A percentile compares a stretch with the other conserved stretches of the same genome.
Conservation (phyloP, 1,140 invertebrate genomes). For the Ceratoteleas bidentatus region DNA sequence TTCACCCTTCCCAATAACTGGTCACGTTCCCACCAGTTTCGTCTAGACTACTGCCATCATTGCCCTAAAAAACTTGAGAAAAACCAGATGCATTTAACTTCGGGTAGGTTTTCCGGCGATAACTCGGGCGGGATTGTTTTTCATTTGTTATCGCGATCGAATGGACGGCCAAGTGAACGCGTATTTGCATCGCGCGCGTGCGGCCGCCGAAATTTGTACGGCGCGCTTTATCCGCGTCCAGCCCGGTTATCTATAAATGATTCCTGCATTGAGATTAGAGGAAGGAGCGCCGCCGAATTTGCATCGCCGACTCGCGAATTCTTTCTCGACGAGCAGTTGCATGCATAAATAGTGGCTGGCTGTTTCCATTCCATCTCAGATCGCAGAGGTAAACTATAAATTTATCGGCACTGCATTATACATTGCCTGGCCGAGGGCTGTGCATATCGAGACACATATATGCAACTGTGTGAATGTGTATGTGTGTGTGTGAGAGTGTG, state of each 20-base stretch:
- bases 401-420: conserved; percentile 57
- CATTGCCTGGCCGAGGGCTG: conserved; percentile 19
- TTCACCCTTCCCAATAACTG: no score
- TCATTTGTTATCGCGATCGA: background rate
- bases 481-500: background rate
- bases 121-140: background rate
- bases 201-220: background rate
- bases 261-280: conserved; percentile 25
- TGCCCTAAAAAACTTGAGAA: no score
- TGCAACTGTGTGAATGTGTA: no score
- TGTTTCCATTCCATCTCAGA: conserved; percentile 56
- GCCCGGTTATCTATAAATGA: conserved; percentile 9
- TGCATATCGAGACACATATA: no score
- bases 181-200: background rate
- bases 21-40: no score
- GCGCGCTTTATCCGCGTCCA: background rate
- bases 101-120: no score
- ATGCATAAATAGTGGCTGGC: conserved; percentile 49
- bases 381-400: conserved; percentile 48
- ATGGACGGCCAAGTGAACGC: background rate
- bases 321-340: conserved; percentile 47
- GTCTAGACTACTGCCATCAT: no score
- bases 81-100: no score
- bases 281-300: conserved; percentile 15
- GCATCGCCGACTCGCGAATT: conserved; percentile 36